Conservation (phyloP, 2,113 vertebrate species). For the Passer montanus region DNA sequence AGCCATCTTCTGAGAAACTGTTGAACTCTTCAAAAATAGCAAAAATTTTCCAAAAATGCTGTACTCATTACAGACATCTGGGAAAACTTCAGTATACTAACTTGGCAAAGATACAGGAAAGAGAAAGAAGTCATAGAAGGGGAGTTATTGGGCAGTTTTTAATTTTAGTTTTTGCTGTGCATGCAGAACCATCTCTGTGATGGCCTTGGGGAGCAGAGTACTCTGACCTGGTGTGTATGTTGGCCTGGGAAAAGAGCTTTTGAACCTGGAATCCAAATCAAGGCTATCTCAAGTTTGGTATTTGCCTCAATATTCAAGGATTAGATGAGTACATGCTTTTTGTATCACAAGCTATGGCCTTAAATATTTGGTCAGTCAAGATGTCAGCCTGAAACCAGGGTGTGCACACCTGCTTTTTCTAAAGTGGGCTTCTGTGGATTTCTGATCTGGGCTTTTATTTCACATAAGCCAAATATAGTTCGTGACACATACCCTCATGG, state of each 20-base stretch:
- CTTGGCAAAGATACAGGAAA: conserved; percentile 21
- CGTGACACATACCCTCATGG: not conserved
- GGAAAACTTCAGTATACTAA: not conserved
- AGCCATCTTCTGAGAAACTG: not conserved
- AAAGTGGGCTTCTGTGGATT: not conserved
- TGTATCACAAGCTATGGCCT: not conserved
- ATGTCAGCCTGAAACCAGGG: not conserved
- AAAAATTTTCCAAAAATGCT: not conserved
- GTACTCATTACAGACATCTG: not conserved
- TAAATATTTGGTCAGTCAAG: not conserved
- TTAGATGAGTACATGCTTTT: not conserved
- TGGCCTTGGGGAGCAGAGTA: not conserved
- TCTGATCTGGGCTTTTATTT: not conserved
- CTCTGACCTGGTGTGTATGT: not conserved
- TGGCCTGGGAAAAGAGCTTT: not conserved
- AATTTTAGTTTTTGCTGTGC: not conserved
- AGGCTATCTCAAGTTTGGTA: not conserved
- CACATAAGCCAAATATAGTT: not conserved
- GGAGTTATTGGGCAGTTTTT: not conserved
- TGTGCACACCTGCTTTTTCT: not conserved
- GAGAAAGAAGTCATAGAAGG: not conserved
- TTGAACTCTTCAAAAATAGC: conserved; percentile 5
- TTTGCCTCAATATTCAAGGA: not conserved
- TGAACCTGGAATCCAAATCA: not conserved
- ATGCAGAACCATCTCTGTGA: not conserved